These are phyloP conservation scores for Phymatocera aterrima DNA, from an alignment of 2,888 invertebrate genomes.

Conservation along the genomic window DNA sequence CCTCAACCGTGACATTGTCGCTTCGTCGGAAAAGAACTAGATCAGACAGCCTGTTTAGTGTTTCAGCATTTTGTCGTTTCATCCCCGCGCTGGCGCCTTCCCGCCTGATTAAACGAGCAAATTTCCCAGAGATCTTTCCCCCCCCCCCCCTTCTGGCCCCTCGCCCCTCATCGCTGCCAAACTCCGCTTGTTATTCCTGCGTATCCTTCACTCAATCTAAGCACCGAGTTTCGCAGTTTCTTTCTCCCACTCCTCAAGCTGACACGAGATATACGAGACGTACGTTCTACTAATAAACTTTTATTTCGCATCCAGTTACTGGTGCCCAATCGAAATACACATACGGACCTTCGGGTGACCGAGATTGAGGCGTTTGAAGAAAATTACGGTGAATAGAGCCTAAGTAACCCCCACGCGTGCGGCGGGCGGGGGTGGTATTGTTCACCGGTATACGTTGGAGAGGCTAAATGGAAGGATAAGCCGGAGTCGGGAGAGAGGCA, in stretches of 20 bases:
- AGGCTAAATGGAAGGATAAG: constrained; percentile 69
- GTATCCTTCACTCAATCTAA: constrained; percentile 2
- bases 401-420: constrained; percentile 35
- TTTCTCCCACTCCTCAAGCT: neutral
- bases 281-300: neutral
- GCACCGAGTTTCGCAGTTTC: neutral
- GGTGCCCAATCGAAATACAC: neutral
- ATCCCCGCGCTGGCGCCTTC: constrained; percentile 49
- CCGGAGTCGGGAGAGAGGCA: constrained; percentile 57
- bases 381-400: constrained; percentile 36
- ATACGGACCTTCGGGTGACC: no score
- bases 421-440: constrained; percentile 61
- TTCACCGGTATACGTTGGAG: constrained; percentile 59
- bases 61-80: constrained; percentile 55
- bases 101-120: constrained; percentile 67
- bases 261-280: neutral
- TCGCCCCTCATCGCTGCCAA: neutral
- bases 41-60: constrained; percentile 60
- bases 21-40: constrained; percentile 58
- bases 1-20: constrained; percentile 48
- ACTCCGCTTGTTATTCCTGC: constrained; percentile 1
- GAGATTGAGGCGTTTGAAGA: constrained; percentile 23
- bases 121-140: constrained; percentile 63
- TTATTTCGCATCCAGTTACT: neutral
- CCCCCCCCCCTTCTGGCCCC: neutral